phyloP scores from a whole-genome alignment of 2,113 vertebrate genomes.

The Pteronura brasiliensis region DNA sequence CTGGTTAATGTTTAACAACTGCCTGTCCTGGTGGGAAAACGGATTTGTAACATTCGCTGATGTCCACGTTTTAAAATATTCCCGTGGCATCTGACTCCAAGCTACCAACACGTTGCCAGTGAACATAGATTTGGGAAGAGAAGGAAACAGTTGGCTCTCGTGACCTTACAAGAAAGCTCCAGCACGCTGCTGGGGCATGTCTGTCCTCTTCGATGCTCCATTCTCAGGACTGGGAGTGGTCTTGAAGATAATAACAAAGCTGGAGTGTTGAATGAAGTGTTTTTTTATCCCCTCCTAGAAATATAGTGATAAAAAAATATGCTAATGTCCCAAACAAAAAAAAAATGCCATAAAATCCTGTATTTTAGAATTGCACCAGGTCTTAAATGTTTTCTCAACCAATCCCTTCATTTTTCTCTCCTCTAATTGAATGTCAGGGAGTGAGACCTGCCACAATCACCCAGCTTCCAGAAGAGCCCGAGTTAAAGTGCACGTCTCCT shows the following conservation, averaged over 20 bases:
- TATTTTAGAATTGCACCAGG: neutral
- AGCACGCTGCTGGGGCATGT: fast-evolving
- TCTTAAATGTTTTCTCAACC: neutral
- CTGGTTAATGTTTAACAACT: neutral
- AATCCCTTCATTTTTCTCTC: neutral
- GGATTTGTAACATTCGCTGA: neutral
- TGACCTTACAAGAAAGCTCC: neutral
- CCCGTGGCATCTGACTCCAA: neutral
- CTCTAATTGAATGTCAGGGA: neutral
- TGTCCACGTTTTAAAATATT: neutral
- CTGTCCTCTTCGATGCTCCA: neutral
- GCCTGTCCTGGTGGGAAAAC: neutral
- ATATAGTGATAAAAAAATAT: neutral
- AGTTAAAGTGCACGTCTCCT: neutral
- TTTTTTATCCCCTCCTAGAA: neutral
- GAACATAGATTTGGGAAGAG: neutral
- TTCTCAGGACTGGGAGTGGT: neutral
- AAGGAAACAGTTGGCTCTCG: neutral
- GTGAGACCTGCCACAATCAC: neutral
- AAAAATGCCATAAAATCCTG: neutral
- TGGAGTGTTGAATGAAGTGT: neutral
- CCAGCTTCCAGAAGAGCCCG: neutral
- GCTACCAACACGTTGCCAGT: neutral
- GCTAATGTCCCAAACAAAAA: neutral
- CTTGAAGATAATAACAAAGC: neutral